These are phyloP conservation scores for Nasonia longicornis DNA, from an alignment of 1,140 invertebrate species.

Conservation along the genomic window DNA sequence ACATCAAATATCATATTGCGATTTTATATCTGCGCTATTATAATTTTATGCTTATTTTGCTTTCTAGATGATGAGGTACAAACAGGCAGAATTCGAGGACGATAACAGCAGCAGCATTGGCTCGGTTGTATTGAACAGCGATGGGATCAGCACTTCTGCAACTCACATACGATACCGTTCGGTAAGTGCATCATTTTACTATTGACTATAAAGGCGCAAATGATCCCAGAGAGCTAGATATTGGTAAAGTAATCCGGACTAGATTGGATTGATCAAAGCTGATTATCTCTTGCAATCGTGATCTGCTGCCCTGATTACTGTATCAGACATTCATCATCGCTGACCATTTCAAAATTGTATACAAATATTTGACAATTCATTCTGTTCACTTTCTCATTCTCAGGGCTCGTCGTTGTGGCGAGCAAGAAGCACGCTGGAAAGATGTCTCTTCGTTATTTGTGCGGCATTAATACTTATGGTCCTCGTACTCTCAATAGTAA, in stretches of 20 bases:
- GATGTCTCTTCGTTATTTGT: constrained; percentile 68
- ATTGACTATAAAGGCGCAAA: background rate
- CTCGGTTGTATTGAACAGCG: constrained; percentile 78
- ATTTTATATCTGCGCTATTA: background rate
- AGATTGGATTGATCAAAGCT: background rate
- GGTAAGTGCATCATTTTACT: constrained; percentile 67
- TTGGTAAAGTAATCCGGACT: background rate
- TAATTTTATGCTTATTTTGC: background rate
- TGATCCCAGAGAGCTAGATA: background rate
- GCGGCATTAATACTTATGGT: constrained; percentile 75
- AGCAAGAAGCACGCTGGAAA: constrained; percentile 73
- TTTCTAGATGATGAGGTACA: constrained; percentile 87
- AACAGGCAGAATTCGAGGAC: constrained; percentile 86
- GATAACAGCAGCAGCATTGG: constrained; percentile 86
- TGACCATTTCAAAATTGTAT: background rate
- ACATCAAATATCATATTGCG: too few species aligned
- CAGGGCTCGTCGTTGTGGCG: constrained; percentile 75
- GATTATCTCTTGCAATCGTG: too few species aligned
- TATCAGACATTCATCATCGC: background rate
- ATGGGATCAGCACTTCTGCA: constrained; percentile 77
- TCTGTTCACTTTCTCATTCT: background rate
- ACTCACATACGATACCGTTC: constrained; percentile 86
- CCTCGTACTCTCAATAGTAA: constrained; percentile 69
- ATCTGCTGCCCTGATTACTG: background rate
- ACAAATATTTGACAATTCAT: too few species aligned